Conservation (phyloP, 2,888 invertebrate species). For the Alloscopus bannaensis region DNA sequence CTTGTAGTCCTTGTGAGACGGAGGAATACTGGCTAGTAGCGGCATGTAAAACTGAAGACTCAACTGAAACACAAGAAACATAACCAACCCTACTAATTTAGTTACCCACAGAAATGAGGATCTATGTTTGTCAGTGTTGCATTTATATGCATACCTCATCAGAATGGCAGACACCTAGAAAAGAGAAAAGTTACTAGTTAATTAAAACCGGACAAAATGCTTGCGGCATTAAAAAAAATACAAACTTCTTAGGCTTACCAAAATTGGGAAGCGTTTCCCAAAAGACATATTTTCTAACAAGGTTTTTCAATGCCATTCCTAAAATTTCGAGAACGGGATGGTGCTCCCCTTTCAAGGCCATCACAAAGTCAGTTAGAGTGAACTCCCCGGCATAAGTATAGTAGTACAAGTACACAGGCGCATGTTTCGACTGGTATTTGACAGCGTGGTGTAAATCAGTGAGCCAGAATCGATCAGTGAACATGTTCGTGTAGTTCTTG, state of each 20-base stretch:
- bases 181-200: background rate
- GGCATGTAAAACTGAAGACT: slow-evolving; percentile 59
- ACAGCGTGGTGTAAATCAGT: slow-evolving; percentile 41
- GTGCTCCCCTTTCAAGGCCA: slow-evolving; percentile 62
- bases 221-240: background rate
- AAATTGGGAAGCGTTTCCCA: slow-evolving; percentile 41
- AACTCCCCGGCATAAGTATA: slow-evolving; percentile 54
- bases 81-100: background rate
- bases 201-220: no score
- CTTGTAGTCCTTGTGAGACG: slow-evolving; percentile 45
- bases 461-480: slow-evolving; percentile 55
- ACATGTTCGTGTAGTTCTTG: slow-evolving; percentile 43
- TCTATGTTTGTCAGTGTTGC: background rate
- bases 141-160: slow-evolving; percentile 42
- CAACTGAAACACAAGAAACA: slow-evolving; percentile 35
- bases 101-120: slow-evolving; percentile 6
- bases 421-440: slow-evolving; percentile 32
- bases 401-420: slow-evolving; percentile 47
- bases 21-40: slow-evolving; percentile 31
- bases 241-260: slow-evolving; percentile 25
- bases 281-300: slow-evolving; percentile 46
- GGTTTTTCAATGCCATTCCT: slow-evolving; percentile 50
- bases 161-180: slow-evolving; percentile 51
- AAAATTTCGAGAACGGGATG: slow-evolving; percentile 52
- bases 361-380: slow-evolving; percentile 42